Evolutionary conservation across 2,797 vertebrate genomes (phyloP), one percentile per base, ranked within the genome.

Genomic region (Thripadectes ignobilis): DNA sequence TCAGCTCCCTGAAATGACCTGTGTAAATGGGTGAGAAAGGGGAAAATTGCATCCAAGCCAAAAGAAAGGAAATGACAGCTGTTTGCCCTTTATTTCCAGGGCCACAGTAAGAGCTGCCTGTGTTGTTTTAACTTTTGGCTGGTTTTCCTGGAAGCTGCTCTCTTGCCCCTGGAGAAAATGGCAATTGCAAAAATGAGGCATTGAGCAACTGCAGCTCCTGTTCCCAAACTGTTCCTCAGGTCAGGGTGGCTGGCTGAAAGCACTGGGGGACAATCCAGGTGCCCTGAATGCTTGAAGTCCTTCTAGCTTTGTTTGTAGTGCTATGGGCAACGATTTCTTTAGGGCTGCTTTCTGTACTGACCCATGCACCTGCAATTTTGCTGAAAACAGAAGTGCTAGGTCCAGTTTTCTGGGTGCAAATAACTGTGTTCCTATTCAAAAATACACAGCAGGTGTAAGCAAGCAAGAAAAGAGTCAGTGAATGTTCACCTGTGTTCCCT

Each of bases 101-200:
- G 82, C 63, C 54, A 51, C 43, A 36, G n/a, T 23, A 81, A 84
- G 68, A 88, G 66, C 68, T 39, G 85, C 90, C 93, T 67, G 38
- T 49, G 63, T 39, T 90, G 76, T 66, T 85, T 93, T 62, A 81
- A 84, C 46, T 92, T 92, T 59, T 96, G 93, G 72, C 87, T 86
- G 73, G 14, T 89, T 93, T 95, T 88, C 76, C 85, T 93, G 88
- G 39, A 91, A 84, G 66, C 89, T 90, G 55, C 63, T 96, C 36
- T 76, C 55, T 73, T 82, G 82, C 59, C 85, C 34, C 82, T 45
- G 74, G 85, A 92, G 79, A 79, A 81, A 91, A 93, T 7, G 24
- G 45, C 51, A 84, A 27, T 58, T 51, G 62, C 9, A 12, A 54
- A 85, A 75, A 48, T 2, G 21, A 71, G 80, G 52, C 36, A 27